Percentiles rank a stretch among this genome's conserved stretches.
phyloP scores from a whole-genome alignment of 2,888 invertebrate species.

The Limnephilus auricula region DNA sequence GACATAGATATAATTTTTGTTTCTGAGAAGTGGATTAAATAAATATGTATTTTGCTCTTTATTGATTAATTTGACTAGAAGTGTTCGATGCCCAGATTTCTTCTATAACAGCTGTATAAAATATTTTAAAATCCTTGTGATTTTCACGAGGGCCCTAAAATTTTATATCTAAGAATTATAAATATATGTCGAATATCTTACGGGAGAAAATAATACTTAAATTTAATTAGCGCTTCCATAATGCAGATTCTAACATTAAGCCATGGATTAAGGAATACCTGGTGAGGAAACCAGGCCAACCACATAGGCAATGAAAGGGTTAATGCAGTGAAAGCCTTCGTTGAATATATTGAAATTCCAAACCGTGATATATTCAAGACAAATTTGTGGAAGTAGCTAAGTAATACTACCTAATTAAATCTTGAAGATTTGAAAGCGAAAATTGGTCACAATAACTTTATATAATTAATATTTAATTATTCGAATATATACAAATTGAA shows the following conservation, averaged over 20 bases:
- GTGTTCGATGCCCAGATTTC: no score
- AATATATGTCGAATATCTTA: not conserved
- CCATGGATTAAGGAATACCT: not conserved
- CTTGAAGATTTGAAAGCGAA: not conserved
- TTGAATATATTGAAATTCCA: not conserved
- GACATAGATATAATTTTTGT: no score
- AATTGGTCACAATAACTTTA: not conserved
- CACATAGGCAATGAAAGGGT: not conserved
- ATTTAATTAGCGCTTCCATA: not conserved
- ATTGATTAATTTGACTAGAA: no score
- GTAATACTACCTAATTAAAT: conserved; percentile 19
- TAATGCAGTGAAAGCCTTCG: not conserved
- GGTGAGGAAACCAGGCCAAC: not conserved
- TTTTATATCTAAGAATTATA: not conserved
- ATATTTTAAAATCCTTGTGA: not conserved
- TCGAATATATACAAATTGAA: no score
- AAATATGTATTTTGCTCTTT: no score
- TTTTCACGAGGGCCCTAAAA: not conserved
- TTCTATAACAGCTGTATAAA: not conserved
- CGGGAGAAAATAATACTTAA: not conserved
- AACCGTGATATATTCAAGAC: conserved; percentile 1
- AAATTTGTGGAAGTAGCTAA: conserved; percentile 22
- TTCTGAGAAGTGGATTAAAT: no score
- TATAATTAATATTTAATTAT: no score
- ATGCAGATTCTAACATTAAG: not conserved